Percentiles rank a stretch among this genome's conserved stretches.
phyloP scores from a whole-genome alignment of 2,113 vertebrate genomes.

The Clarias batrachus region DNA sequence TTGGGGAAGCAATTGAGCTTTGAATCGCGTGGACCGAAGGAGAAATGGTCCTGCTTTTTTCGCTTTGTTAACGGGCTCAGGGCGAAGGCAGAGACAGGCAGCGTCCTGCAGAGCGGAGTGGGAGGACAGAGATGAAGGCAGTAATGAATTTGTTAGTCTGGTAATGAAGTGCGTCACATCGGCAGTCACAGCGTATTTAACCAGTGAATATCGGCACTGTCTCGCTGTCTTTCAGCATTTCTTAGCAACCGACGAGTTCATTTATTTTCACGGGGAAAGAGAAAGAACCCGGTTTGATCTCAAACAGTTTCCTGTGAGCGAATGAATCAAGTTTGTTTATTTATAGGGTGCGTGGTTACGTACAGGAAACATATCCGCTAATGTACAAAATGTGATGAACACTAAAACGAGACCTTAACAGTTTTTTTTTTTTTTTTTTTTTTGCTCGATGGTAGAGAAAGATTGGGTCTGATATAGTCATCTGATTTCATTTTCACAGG shows the following conservation, averaged over 20 bases:
- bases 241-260: not conserved
- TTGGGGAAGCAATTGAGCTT: not conserved
- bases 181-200: slow-evolving; percentile 43
- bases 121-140: slow-evolving; percentile 39
- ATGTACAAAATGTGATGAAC: not conserved
- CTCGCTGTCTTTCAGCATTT: slow-evolving; percentile 6
- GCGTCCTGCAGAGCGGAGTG: slow-evolving; percentile 19
- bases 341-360: not conserved
- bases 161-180: slow-evolving; percentile 45
- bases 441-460: too few relatives aligned
- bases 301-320: not conserved
- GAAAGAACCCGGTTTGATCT: not conserved
- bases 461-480: not conserved
- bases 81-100: not conserved
- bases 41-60: not conserved
- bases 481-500: too few relatives aligned
- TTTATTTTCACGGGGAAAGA: not conserved
- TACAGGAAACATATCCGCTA: not conserved
- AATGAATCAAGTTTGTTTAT: slow-evolving; percentile 12
- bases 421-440: not conserved
- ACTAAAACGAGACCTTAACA: not conserved
- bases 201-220: slow-evolving; percentile 3
- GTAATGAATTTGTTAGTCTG: slow-evolving; percentile 44
- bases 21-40: slow-evolving; percentile 2
- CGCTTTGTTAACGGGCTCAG: slow-evolving; percentile 10